A percentile compares a stretch with the other conserved stretches of the same genome.
Evolutionary conservation across 2,888 invertebrate genomes (phyloP).

Genomic region (Drosophila paranaensis): DNA sequence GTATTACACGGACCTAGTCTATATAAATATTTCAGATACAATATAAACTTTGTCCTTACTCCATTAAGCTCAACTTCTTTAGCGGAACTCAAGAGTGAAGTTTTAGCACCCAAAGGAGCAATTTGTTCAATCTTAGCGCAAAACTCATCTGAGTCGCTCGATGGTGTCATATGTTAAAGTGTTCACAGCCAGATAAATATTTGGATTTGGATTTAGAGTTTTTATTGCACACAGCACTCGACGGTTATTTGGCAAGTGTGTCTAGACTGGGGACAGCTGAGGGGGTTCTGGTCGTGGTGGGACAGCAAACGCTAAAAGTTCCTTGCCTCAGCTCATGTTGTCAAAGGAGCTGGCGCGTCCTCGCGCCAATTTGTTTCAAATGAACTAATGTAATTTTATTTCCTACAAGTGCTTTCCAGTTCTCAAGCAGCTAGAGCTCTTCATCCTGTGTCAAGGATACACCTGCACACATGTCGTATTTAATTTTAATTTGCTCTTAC

Average conservation of each 20-base stretch:
- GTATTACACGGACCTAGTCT: background rate
- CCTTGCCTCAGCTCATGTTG: slow-evolving; percentile 9
- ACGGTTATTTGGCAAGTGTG: slow-evolving; percentile 41
- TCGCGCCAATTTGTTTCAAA: slow-evolving; percentile 37
- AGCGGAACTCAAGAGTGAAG: background rate
- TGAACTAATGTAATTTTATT: slow-evolving; percentile 32
- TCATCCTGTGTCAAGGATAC: background rate
- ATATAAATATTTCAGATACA: background rate
- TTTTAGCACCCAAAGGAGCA: slow-evolving; percentile 2
- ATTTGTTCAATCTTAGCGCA: slow-evolving; percentile 34
- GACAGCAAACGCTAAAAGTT: slow-evolving; percentile 17
- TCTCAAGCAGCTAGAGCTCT: background rate
- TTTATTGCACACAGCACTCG: slow-evolving; percentile 45
- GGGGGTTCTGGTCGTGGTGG: background rate
- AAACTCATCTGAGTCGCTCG: slow-evolving; percentile 14
- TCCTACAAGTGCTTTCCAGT: slow-evolving; percentile 3
- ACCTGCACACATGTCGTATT: slow-evolving; percentile 44
- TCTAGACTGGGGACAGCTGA: slow-evolving; percentile 39
- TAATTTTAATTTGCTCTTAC: slow-evolving; percentile 56
- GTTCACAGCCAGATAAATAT: slow-evolving; percentile 43
- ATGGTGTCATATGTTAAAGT: slow-evolving; percentile 27
- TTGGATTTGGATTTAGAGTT: slow-evolving; percentile 24
- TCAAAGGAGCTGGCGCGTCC: background rate
- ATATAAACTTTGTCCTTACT: background rate
- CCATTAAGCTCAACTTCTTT: background rate